phyloP scores from a whole-genome alignment of 2,888 invertebrate species.

The Drosophila pegasa region DNA sequence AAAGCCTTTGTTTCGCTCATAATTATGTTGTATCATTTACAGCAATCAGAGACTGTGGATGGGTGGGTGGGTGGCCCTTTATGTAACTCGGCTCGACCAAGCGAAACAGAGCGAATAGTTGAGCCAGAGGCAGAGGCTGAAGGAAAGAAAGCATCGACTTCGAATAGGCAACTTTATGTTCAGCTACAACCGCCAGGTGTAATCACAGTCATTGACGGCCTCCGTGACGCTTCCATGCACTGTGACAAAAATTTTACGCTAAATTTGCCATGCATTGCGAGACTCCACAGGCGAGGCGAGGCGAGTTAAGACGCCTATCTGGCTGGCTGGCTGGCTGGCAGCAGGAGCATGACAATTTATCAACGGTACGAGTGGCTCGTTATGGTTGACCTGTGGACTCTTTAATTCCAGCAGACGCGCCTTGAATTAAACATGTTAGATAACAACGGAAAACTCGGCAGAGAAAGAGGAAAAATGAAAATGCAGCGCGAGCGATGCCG shows the following conservation, averaged over 20 bases:
- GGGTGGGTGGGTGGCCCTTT: slow-evolving; percentile 55
- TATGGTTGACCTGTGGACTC: slow-evolving; percentile 63
- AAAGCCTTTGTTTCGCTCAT: slow-evolving; percentile 44
- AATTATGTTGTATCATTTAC: slow-evolving; percentile 77
- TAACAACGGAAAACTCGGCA: slow-evolving; percentile 55
- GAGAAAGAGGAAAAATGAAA: slow-evolving; percentile 21
- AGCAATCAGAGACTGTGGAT: slow-evolving; percentile 49
- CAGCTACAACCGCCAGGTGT: slow-evolving; percentile 29
- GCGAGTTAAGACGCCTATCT: slow-evolving; percentile 7
- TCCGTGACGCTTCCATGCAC: slow-evolving; percentile 60
- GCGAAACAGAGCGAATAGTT: slow-evolving; percentile 65
- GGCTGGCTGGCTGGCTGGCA: slow-evolving; percentile 7
- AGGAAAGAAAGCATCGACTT: slow-evolving; percentile 8
- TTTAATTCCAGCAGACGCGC: slow-evolving; percentile 73
- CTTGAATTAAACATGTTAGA: slow-evolving; percentile 81
- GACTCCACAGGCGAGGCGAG: background rate
- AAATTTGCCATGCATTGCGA: slow-evolving; percentile 68
- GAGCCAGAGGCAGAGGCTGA: slow-evolving; percentile 7
- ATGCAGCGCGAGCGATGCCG: slow-evolving; percentile 47
- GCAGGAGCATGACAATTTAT: slow-evolving; percentile 55
- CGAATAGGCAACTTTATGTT: slow-evolving; percentile 5
- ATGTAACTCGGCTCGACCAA: slow-evolving; percentile 48
- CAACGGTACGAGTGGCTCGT: slow-evolving; percentile 58
- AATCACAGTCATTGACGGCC: slow-evolving; percentile 62
- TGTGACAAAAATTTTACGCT: slow-evolving; percentile 74